Base-by-base conservation (phyloP, 1,140 invertebrate genomes). In the Dendroctonus ponderosae region DNA sequence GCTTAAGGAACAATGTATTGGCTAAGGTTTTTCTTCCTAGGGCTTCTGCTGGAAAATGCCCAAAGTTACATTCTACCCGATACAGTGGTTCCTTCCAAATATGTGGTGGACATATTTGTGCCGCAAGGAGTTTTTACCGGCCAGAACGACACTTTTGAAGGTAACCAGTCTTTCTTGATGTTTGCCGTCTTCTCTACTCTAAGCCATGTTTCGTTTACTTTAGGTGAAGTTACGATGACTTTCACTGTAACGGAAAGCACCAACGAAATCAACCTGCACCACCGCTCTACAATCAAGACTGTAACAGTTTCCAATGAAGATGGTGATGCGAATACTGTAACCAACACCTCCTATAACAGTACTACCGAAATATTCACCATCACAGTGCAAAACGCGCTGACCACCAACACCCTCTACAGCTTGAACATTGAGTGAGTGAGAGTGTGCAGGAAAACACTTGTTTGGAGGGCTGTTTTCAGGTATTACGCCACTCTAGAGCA, bases 291-390 rank as follows among this genome's bases (percentile, higher is more conserved):
- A 9, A 54, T 49, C 50, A 43, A 7, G 7, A 5, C 12, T 12
- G 11, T 59, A 39, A 40, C 26, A 9, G 7, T 64, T 8, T 8
- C 37, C 40, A 42, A 8, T 54, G 14, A 5, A 8, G 7, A n/a
- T 37, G 12, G 11, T 1, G 26, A 42, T 41, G 41, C 48, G 9
- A 52, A 14, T 5, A 26, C 52, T 44, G 26, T 14, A 0, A 6
- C 41, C 41, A 12, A 3, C 42, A 7, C 6, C 7, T 39, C 46
- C 5, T 56, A 56, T 14, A 38, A 54, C n/a, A 26, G 6, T 15
- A 26, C 26, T 39, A 64, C 62, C 26, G 62, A 64, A 64, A 64
- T 64, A 14, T 44, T 37, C 5, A 64, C 62, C 8, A 44, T 56
- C 14, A 48, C 14, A 0, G 9, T 57, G 6, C n/a, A 41, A 38